Evolutionary conservation across 1,140 invertebrate genomes (phyloP).

Genomic region (Drosophila melanica): DNA sequence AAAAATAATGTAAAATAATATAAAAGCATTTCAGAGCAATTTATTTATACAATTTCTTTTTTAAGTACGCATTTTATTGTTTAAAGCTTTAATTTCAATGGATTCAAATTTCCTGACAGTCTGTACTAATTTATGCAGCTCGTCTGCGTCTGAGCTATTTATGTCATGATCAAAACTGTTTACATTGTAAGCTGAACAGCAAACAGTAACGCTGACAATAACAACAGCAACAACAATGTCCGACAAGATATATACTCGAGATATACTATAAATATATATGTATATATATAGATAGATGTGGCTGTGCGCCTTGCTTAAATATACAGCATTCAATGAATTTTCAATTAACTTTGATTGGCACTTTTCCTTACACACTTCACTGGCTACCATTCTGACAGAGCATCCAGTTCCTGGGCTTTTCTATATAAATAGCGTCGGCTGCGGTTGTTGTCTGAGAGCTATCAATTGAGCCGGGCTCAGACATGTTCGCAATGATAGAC

Average conservation of each 20-base stretch:
- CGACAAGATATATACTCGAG: conserved; percentile 22
- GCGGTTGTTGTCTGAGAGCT: conserved; percentile 16
- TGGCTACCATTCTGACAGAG: conserved; percentile 26
- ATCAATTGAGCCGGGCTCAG: conserved; percentile 8
- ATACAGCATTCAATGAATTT: conserved; percentile 82
- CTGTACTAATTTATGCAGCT: conserved; percentile 44
- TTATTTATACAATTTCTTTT: not conserved
- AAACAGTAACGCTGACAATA: conserved; percentile 54
- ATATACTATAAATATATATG: conserved; percentile 35
- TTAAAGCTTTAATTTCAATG: conserved; percentile 2
- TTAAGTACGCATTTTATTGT: conserved; percentile 1
- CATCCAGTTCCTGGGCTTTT: conserved; percentile 12
- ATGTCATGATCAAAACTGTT: conserved; percentile 72
- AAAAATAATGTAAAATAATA: too few relatives aligned
- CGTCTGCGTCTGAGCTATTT: conserved; percentile 52
- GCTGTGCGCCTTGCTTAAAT: conserved; percentile 63
- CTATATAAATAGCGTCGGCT: conserved; percentile 32
- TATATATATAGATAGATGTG: conserved; percentile 46
- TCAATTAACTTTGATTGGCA: conserved; percentile 82
- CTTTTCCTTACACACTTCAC: conserved; percentile 71
- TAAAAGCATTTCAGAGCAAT: not conserved
- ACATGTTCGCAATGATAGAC: conserved; percentile 57
- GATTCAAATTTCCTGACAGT: conserved; percentile 19
- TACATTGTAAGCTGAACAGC: conserved; percentile 75
- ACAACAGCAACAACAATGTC: conserved; percentile 20